phyloP scores from a whole-genome alignment of 2,797 vertebrate genomes.

The Brotula barbata region DNA sequence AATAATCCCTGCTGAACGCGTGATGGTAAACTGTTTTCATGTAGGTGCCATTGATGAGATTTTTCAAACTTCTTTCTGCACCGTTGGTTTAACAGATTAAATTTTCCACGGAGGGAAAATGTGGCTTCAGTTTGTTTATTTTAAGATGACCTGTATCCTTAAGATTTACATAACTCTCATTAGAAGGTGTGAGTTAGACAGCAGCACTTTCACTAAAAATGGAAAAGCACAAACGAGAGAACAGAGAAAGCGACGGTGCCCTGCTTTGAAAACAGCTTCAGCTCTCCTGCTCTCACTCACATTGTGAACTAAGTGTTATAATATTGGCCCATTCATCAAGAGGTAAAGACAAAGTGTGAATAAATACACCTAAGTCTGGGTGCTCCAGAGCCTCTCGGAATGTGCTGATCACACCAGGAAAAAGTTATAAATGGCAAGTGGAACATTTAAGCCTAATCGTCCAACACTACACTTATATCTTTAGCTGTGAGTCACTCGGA shows the following conservation, averaged over 20 bases:
- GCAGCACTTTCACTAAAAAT: conserved; percentile 7
- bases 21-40: conserved; percentile 62
- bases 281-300: not conserved
- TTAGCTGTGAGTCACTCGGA: too few relatives aligned
- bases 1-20: conserved; percentile 71
- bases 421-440: too few relatives aligned
- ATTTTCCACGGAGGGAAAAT: conserved; percentile 50
- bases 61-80: conserved; percentile 63
- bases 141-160: conserved; percentile 41
- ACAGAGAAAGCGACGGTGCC: not conserved
- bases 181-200: conserved; percentile 1
- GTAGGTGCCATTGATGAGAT: conserved; percentile 67
- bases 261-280: not conserved
- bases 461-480: too few relatives aligned
- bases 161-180: conserved; percentile 38
- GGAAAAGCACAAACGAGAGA: not conserved
- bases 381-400: not conserved
- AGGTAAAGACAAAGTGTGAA: not conserved
- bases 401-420: too few relatives aligned
- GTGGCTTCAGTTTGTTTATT: conserved; percentile 45
- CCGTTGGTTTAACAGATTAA: conserved; percentile 73
- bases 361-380: not conserved
- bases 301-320: not conserved
- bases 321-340: not conserved
- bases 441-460: too few relatives aligned